These are phyloP conservation scores for Acromyrmex echinatior DNA, from an alignment of 1,140 invertebrate genomes.

Conservation along the genomic window DNA sequence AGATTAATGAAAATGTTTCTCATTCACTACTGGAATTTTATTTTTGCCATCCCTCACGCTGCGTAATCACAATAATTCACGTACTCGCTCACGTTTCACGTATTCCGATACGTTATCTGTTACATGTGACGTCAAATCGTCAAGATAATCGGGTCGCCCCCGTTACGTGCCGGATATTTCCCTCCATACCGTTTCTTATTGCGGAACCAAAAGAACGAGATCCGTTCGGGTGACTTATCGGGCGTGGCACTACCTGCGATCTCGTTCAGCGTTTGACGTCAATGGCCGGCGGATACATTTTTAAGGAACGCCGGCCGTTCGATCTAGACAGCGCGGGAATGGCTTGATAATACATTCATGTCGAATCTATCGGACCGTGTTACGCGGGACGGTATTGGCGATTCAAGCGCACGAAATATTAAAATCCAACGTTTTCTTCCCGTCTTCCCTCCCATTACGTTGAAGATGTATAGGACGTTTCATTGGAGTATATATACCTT, in stretches of 20 bases:
- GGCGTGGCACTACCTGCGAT: constrained; percentile 57
- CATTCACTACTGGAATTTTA: not conserved
- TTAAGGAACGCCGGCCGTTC: constrained; percentile 59
- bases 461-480: constrained; percentile 4
- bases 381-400: constrained; percentile 48
- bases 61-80: constrained; percentile 1
- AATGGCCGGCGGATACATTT: constrained; percentile 64
- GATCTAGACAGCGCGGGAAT: constrained; percentile 59
- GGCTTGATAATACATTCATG: constrained; percentile 52
- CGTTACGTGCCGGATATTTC: constrained; percentile 61
- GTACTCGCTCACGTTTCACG: not conserved
- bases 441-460: constrained; percentile 3
- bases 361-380: constrained; percentile 60
- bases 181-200: constrained; percentile 23
- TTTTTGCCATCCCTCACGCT: not conserved
- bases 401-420: constrained; percentile 53
- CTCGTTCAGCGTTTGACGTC: constrained; percentile 70
- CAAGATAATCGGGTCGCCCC: constrained; percentile 54
- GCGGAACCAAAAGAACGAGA: constrained; percentile 37
- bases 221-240: constrained; percentile 59
- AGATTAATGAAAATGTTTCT: too few relatives aligned
- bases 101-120: constrained; percentile 14
- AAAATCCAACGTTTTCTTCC: constrained; percentile 25
- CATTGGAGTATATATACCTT: not conserved
- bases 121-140: constrained; percentile 6